These are phyloP conservation scores for Watsonalla cultraria DNA, from an alignment of 2,888 invertebrate genomes.

Conservation along the genomic window DNA sequence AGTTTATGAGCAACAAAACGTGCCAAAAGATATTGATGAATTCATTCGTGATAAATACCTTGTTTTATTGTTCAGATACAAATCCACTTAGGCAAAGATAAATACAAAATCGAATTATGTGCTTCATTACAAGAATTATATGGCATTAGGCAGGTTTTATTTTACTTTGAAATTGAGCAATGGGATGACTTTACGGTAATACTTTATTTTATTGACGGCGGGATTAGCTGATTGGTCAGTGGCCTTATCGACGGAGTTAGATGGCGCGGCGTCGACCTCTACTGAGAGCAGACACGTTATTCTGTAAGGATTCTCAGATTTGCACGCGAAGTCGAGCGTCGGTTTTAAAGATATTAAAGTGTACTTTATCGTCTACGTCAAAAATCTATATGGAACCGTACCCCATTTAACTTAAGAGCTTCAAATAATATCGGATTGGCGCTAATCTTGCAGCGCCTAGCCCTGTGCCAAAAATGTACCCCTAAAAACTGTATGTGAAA, in stretches of 20 bases:
- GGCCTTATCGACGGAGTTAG: background rate
- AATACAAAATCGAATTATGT: conserved; percentile 65
- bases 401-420: too few relatives aligned
- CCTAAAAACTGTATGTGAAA: too few relatives aligned
- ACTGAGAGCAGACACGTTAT: too few relatives aligned
- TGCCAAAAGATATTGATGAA: conserved; percentile 26
- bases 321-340: too few relatives aligned
- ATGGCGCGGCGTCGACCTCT: too few relatives aligned
- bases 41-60: conserved; percentile 39
- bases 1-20: conserved; percentile 11
- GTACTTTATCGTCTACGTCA: too few relatives aligned
- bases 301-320: too few relatives aligned
- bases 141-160: conserved; percentile 11
- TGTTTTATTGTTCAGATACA: conserved; percentile 58
- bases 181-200: conserved; percentile 5
- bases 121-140: conserved; percentile 47
- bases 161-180: conserved; percentile 5
- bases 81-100: conserved; percentile 64
- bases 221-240: background rate
- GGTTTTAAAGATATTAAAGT: too few relatives aligned
- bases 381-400: too few relatives aligned
- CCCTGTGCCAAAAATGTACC: too few relatives aligned
- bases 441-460: too few relatives aligned
- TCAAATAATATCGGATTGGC: too few relatives aligned
- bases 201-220: background rate